Base-by-base conservation (phyloP, 2,113 vertebrate species). In the Mixornis gularis region DNA sequence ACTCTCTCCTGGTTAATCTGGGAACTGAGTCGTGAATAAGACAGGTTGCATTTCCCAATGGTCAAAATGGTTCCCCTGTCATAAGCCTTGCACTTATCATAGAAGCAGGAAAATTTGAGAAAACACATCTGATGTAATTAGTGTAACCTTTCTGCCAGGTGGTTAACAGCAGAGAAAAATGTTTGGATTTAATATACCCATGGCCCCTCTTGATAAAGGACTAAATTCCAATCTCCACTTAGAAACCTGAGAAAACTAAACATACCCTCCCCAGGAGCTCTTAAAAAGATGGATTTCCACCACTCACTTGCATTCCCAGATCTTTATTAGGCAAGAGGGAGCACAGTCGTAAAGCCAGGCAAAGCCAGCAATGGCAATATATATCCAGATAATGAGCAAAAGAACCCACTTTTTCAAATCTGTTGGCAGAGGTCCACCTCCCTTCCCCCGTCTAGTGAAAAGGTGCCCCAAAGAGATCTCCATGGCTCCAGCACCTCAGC, bases 201-300 rank as follows among this genome's bases (percentile, higher is more conserved):
- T 62, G 78, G 91, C 71, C 66, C 84, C 78, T 82, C 55, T 82
- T 91, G 95, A 96, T 95, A 96, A 93, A 92, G 78, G 56, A 77
- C 95, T 85, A 51, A 90, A 96, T 95, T 96, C 94, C 89, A 93
- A 24, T 84, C 95, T 93, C 84, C 65, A 84, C 80, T 95, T 92
- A 92, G 90, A 94, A 96, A 95, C 89, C 90, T 85, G 89, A 92
- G 94, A 89, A 93, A 94, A 92, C 66, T 87, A 95, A 95, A 90
- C 74, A 94, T 92, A 85, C 66, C 41, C 80, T 90, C 73, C 91
- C 80, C 0, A 0, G 79, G 92, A 81, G 70, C 92, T 92, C 84
- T 96, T 95, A 91, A 93, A 94, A 71, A 92, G 87, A 70, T 93
- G 89, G 74, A 93, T 92, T 95, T 96, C 71, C 68, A 95, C 87